Conservation (phyloP, 2,888 invertebrate species). For the Quadriops clusia region DNA sequence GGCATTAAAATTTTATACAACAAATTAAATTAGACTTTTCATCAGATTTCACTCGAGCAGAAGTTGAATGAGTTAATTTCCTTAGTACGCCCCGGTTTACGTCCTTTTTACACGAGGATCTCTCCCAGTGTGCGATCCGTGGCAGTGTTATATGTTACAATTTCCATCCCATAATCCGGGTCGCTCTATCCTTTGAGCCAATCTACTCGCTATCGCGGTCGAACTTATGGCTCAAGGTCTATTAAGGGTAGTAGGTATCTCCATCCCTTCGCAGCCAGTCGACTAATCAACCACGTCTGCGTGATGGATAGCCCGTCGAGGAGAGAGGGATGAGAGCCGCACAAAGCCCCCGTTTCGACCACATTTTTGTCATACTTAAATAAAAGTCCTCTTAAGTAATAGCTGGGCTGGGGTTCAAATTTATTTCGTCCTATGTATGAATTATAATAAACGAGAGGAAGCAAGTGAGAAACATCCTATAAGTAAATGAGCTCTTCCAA, state of each 20-base stretch:
- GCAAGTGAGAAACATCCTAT: too few species aligned
- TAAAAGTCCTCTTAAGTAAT: too few species aligned
- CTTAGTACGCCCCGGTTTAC: slow-evolving; percentile 23
- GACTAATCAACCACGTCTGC: slow-evolving; percentile 16
- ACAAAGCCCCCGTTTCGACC: neutral
- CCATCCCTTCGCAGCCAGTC: slow-evolving; percentile 11
- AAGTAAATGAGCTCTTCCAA: too few species aligned
- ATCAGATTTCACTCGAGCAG: slow-evolving; percentile 14
- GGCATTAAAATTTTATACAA: slow-evolving; percentile 5
- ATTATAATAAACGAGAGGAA: too few species aligned
- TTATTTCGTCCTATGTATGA: too few species aligned
- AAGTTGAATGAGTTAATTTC: slow-evolving; percentile 26
- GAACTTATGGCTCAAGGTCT: slow-evolving; percentile 13
- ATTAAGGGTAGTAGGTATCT: slow-evolving; percentile 14
- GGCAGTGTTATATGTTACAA: slow-evolving; percentile 25
- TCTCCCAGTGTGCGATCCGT: slow-evolving; percentile 15
- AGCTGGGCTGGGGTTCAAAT: too few species aligned
- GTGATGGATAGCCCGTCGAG: slow-evolving; percentile 15
- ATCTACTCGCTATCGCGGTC: slow-evolving; percentile 18
- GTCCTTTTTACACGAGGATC: slow-evolving; percentile 22
- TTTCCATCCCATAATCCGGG: slow-evolving; percentile 16
- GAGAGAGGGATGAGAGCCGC: slow-evolving; percentile 3
- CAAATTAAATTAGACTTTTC: slow-evolving; percentile 18
- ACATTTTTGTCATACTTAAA: neutral
- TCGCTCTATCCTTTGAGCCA: slow-evolving; percentile 15